phyloP scores from a whole-genome alignment of 1,140 invertebrate species.

The Pseudomyrmex concolor region DNA sequence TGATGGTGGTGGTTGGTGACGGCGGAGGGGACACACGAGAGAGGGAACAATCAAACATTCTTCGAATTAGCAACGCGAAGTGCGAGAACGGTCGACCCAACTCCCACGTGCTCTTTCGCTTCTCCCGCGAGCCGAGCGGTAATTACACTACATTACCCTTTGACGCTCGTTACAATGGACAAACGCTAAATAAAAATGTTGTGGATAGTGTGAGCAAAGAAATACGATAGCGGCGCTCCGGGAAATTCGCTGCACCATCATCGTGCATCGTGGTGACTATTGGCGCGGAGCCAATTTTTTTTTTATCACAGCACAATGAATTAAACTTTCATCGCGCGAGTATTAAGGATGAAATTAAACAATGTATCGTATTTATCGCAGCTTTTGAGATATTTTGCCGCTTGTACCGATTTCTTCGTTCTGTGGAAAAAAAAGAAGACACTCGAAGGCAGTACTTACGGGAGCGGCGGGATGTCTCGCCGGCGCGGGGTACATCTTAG shows the following conservation, averaged over 20 bases:
- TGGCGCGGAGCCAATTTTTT: background rate
- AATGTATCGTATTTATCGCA: too few relatives aligned
- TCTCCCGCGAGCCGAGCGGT: constrained; percentile 65
- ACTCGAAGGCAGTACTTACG: constrained; percentile 81
- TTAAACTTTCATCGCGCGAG: background rate
- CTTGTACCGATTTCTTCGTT: background rate
- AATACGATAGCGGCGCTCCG: background rate
- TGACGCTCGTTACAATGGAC: constrained; percentile 51
- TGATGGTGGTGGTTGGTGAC: constrained; percentile 19
- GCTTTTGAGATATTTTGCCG: too few relatives aligned
- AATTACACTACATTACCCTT: constrained; percentile 59
- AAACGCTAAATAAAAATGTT: constrained; percentile 53
- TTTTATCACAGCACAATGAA: background rate
- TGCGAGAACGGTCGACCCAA: constrained; percentile 64
- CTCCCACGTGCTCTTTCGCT: constrained; percentile 56
- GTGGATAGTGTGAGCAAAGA: constrained; percentile 14
- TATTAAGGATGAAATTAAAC: background rate
- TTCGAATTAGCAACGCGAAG: constrained; percentile 77
- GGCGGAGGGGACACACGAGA: constrained; percentile 6
- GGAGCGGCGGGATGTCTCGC: constrained; percentile 87
- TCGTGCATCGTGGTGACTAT: too few relatives aligned
- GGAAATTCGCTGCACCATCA: background rate
- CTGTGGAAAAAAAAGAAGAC: background rate
- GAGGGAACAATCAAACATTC: constrained; percentile 73
- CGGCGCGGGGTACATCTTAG: constrained; percentile 87